Evolutionary conservation across 2,888 invertebrate genomes (phyloP).

Genomic region (Pemphredon lugubris): DNA sequence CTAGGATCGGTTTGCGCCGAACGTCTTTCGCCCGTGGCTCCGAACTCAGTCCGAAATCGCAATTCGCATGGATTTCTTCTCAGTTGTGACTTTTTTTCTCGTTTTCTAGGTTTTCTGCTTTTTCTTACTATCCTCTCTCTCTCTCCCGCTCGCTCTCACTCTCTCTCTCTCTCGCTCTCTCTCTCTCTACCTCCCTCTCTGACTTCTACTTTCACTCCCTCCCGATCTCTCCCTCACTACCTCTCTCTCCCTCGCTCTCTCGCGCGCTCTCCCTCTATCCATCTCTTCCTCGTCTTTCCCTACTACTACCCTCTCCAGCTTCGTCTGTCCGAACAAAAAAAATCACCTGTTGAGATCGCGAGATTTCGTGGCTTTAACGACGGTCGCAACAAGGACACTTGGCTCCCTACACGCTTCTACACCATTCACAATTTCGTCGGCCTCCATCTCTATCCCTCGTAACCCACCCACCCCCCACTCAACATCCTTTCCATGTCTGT

Average conservation of each 20-base stretch:
- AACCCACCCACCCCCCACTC: slow-evolving; percentile 41
- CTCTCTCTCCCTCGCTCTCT: too few relatives aligned
- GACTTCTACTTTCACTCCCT: too few relatives aligned
- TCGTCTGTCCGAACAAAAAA: slow-evolving; percentile 49
- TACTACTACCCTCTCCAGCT: neutral
- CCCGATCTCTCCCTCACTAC: too few relatives aligned
- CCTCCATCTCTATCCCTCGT: slow-evolving; percentile 43
- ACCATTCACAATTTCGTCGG: slow-evolving; percentile 73
- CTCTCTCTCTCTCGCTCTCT: too few relatives aligned
- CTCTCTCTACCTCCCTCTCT: too few relatives aligned
- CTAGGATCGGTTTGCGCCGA: slow-evolving; percentile 81
- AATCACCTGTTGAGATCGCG: slow-evolving; percentile 78
- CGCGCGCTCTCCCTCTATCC: too few relatives aligned
- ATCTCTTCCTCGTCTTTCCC: too few relatives aligned
- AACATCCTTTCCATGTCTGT: slow-evolving; percentile 46
- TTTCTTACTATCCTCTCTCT: slow-evolving; percentile 4
- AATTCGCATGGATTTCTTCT: slow-evolving; percentile 63
- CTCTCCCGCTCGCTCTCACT: too few relatives aligned
- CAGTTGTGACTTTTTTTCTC: slow-evolving; percentile 61
- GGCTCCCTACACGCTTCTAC: slow-evolving; percentile 80
- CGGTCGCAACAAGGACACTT: slow-evolving; percentile 81
- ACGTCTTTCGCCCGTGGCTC: slow-evolving; percentile 80
- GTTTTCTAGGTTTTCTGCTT: slow-evolving; percentile 13
- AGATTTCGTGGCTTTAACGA: slow-evolving; percentile 80
- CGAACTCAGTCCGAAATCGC: slow-evolving; percentile 77